Percentiles rank a stretch among this genome's conserved stretches.
Conservation (phyloP, 2,113 vertebrate genomes). For the Podocnemis expansa region DNA sequence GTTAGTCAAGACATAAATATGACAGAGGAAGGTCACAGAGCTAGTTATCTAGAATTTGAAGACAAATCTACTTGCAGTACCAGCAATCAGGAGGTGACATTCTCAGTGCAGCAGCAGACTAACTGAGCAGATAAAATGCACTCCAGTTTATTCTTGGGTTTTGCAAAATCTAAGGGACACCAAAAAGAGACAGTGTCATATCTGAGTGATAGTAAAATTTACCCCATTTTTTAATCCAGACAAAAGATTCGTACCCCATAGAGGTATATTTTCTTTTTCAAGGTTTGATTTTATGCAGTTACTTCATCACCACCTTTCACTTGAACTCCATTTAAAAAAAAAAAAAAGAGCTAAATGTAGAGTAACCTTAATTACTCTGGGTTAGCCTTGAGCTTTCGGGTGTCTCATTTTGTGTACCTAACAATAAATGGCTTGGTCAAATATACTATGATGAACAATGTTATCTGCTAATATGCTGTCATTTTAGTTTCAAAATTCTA, state of each 20-base stretch:
- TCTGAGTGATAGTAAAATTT: not conserved
- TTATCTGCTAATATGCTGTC: not conserved
- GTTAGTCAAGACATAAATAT: not conserved
- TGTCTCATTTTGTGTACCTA: not conserved
- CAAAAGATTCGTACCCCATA: not conserved
- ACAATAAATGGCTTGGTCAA: not conserved
- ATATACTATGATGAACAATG: not conserved
- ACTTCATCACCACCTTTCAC: not conserved
- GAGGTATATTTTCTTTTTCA: not conserved
- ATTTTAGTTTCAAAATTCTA: not conserved
- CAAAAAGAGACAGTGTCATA: not conserved
- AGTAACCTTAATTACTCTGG: not conserved
- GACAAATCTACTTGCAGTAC: not conserved
- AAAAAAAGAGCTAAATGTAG: not conserved
- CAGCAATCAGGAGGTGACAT: not conserved
- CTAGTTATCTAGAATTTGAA: not conserved
- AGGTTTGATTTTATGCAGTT: not conserved
- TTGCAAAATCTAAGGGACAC: not conserved
- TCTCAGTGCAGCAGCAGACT: not conserved
- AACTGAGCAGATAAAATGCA: not conserved
- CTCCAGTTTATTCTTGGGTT: not conserved
- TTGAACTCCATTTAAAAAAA: not conserved
- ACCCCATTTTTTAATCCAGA: not conserved
- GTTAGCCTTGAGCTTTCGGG: not conserved
- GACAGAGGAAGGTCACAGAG: not conserved